Evolutionary conservation across 2,113 vertebrate genomes (phyloP).

Genomic region (Setophaga petechia): DNA sequence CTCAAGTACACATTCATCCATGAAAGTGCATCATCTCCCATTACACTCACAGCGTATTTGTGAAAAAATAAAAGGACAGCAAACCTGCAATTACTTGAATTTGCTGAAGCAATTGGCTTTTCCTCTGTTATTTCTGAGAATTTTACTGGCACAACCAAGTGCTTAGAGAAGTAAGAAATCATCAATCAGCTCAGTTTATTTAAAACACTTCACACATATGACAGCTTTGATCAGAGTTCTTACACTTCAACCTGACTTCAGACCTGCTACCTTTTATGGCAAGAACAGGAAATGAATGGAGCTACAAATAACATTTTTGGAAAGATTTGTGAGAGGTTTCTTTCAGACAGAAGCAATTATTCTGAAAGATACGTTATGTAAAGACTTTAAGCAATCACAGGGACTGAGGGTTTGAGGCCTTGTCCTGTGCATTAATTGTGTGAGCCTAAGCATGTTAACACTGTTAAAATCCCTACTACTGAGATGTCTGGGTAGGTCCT

Average conservation of each 20-base stretch:
- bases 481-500: neutral
- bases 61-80: neutral
- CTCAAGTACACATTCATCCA: neutral
- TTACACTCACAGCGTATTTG: neutral
- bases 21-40: neutral
- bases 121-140: neutral
- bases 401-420: neutral
- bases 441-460: neutral
- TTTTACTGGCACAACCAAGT: neutral
- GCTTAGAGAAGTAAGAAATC: neutral
- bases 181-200: neutral
- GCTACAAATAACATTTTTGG: neutral
- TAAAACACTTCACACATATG: neutral
- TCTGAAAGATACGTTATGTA: neutral
- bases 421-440: neutral
- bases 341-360: neutral
- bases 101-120: neutral
- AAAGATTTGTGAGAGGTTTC: neutral
- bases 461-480: neutral
- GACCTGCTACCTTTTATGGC: neutral
- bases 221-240: neutral
- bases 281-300: neutral
- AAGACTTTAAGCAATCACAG: neutral
- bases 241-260: neutral
- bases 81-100: neutral